Percentiles rank a stretch among this genome's conserved stretches.
These are phyloP conservation scores for Sinonovacula constricta DNA, from an alignment of 1,140 invertebrate species.

Conservation along the genomic window DNA sequence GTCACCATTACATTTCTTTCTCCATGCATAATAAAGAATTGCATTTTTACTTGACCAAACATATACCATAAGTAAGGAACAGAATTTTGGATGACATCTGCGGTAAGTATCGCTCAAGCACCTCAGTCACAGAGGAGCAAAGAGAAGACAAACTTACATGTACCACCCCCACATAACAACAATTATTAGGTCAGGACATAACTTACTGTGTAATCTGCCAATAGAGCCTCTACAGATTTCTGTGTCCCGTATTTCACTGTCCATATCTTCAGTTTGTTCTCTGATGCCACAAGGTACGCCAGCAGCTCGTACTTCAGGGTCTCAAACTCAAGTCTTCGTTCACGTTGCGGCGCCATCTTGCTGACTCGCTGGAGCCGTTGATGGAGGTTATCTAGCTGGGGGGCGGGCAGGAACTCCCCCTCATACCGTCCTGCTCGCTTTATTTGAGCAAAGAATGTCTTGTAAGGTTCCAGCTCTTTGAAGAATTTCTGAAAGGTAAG, in stretches of 20 bases:
- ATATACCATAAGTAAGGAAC: no score
- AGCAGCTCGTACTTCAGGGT: slow-evolving; percentile 77
- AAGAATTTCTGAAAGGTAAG: slow-evolving; percentile 85
- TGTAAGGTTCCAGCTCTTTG: slow-evolving; percentile 86
- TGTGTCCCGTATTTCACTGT: slow-evolving; percentile 92
- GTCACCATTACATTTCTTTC: no score
- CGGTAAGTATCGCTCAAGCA: no score
- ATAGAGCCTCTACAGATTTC: slow-evolving; percentile 88
- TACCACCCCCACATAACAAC: no score
- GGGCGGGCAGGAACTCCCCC: slow-evolving; percentile 81
- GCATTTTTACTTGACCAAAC: no score
- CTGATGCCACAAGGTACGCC: slow-evolving; percentile 92
- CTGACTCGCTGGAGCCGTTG: slow-evolving; percentile 82
- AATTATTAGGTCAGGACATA: no score
- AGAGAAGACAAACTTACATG: no score
- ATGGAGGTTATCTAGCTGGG: slow-evolving; percentile 90
- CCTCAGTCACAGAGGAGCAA: no score
- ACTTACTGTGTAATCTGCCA: slow-evolving; percentile 87
- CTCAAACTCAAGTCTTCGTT: slow-evolving; percentile 72
- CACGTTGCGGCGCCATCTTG: slow-evolving; percentile 60
- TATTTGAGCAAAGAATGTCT: slow-evolving; percentile 85
- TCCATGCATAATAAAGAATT: no score
- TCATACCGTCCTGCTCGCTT: slow-evolving; percentile 72
- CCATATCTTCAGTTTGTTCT: slow-evolving; percentile 93
- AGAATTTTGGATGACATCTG: no score